Evolutionary conservation across 2,113 vertebrate species (phyloP).

Genomic region (Cardinalis cardinalis): DNA sequence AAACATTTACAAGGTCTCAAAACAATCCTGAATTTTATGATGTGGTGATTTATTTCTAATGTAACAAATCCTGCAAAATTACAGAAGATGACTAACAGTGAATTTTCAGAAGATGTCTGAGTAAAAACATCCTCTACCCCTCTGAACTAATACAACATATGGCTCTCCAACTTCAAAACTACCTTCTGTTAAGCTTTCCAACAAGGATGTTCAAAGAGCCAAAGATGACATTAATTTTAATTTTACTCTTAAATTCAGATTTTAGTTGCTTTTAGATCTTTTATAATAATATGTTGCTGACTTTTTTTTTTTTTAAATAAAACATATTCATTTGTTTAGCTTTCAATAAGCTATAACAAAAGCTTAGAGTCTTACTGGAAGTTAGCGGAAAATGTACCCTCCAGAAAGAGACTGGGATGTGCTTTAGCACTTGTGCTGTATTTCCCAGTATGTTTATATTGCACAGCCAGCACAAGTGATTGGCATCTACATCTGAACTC

Average conservation of each 20-base stretch:
- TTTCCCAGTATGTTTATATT: constrained; percentile 11
- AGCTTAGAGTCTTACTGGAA: not conserved
- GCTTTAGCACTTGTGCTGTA: not conserved
- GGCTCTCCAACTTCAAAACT: not conserved
- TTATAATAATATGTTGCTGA: not conserved
- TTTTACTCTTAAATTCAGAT: not conserved
- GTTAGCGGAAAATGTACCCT: not conserved
- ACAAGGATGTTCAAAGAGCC: not conserved
- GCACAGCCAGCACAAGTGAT: not conserved
- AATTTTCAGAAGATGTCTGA: not conserved
- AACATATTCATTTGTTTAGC: not conserved
- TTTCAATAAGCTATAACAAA: not conserved
- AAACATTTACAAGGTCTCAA: not conserved
- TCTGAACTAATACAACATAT: not conserved
- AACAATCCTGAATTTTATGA: not conserved
- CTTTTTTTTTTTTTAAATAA: not conserved
- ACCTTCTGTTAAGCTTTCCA: not conserved
- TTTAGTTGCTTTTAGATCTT: not conserved
- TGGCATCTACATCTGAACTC: constrained; percentile 28
- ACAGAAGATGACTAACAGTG: not conserved
- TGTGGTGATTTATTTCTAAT: not conserved
- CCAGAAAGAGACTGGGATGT: not conserved
- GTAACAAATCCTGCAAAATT: not conserved
- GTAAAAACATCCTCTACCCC: not conserved
- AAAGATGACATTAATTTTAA: not conserved